phyloP scores from a whole-genome alignment of 2,113 vertebrate genomes.

The Corythoichthys intestinalis region DNA sequence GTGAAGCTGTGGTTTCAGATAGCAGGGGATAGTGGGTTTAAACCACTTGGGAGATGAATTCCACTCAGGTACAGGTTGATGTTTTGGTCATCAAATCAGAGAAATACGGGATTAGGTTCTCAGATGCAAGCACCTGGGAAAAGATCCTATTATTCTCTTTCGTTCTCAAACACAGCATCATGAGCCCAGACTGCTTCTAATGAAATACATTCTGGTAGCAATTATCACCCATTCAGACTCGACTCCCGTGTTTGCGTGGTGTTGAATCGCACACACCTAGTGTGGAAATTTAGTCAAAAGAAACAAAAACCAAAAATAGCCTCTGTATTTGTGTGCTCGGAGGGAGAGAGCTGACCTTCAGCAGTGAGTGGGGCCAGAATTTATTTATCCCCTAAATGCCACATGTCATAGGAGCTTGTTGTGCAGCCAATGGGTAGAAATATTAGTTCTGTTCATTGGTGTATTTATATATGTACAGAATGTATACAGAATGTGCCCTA shows the following conservation, averaged over 20 bases:
- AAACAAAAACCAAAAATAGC: not conserved
- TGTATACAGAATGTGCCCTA: slow-evolving; percentile 28
- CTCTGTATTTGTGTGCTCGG: slow-evolving; percentile 31
- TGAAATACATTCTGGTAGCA: slow-evolving; percentile 66
- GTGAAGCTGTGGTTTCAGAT: slow-evolving; percentile 20
- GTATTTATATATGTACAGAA: slow-evolving; percentile 42
- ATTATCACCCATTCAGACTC: slow-evolving; percentile 67
- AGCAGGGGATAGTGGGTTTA: slow-evolving; percentile 24
- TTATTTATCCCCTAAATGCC: slow-evolving; percentile 67
- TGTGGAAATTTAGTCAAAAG: slow-evolving; percentile 22
- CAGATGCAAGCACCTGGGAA: slow-evolving; percentile 20
- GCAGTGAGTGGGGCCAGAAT: slow-evolving; percentile 49
- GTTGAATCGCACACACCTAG: slow-evolving; percentile 39
- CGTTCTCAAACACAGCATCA: slow-evolving; percentile 33
- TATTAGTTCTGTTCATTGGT: slow-evolving; percentile 56
- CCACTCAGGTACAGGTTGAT: slow-evolving; percentile 16
- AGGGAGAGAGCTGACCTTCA: slow-evolving; percentile 57
- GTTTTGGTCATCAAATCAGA: slow-evolving; percentile 31
- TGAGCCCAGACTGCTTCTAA: slow-evolving; percentile 62
- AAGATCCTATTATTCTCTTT: slow-evolving; percentile 22
- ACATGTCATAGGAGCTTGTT: slow-evolving; percentile 62
- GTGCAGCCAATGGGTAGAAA: slow-evolving; percentile 56
- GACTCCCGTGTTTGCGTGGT: slow-evolving; percentile 58
- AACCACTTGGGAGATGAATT: slow-evolving; percentile 22
- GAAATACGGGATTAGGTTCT: slow-evolving; percentile 34